phyloP scores from a whole-genome alignment of 2,888 invertebrate species.

The Oligia latruncula region DNA sequence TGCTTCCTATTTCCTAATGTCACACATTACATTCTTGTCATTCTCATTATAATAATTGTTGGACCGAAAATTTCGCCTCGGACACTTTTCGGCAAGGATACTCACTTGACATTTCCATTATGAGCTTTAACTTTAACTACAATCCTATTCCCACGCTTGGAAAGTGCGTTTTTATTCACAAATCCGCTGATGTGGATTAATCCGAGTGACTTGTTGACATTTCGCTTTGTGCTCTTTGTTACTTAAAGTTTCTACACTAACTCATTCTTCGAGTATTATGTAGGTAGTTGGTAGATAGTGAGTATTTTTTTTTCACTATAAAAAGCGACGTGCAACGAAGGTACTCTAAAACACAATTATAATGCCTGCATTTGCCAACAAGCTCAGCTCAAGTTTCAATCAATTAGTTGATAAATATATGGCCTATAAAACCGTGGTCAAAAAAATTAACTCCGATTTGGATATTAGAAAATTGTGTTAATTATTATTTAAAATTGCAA shows the following conservation, averaged over 20 bases:
- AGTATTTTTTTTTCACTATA: not conserved
- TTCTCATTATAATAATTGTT: conserved; percentile 28
- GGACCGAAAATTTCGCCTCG: conserved; percentile 37
- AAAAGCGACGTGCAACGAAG: not conserved
- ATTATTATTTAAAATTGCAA: not conserved
- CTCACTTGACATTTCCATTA: conserved; percentile 64
- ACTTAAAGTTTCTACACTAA: conserved; percentile 20
- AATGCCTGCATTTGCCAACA: not conserved
- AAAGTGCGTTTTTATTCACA: conserved; percentile 55
- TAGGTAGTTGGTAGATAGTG: not conserved
- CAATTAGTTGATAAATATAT: not conserved
- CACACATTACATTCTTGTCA: conserved; percentile 24
- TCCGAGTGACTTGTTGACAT: conserved; percentile 75
- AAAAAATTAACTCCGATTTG: not conserved
- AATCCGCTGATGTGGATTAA: conserved; percentile 68
- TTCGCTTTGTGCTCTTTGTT: conserved; percentile 63
- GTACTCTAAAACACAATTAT: not conserved
- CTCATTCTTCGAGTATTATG: conserved; percentile 20
- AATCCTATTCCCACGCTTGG: conserved; percentile 65
- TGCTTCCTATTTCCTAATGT: conserved; percentile 23
- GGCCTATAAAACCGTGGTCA: not conserved
- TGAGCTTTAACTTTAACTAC: conserved; percentile 33
- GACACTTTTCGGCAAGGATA: conserved; percentile 59
- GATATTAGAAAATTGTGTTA: not conserved
- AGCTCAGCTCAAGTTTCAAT: not conserved